Evolutionary conservation across 1,140 invertebrate genomes (phyloP), one percentile per base, ranked within the genome.

Genomic region (Orchestia grillus): DNA sequence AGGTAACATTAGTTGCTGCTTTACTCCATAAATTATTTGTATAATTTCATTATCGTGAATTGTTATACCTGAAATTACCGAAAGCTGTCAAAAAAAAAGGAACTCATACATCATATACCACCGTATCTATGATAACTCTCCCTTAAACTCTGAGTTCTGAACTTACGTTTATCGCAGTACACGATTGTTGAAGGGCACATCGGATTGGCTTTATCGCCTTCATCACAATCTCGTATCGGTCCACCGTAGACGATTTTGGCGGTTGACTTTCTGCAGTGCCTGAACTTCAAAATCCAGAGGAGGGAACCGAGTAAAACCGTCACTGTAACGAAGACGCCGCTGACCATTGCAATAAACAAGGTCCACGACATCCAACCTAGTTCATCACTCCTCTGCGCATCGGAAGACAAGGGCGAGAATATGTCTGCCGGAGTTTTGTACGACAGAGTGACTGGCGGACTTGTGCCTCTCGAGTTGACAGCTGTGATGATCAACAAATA

Each of bases 401-500:
- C 95, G 44, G 96, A 96, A 47, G 92, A 94, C 43, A 96, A 45
- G 43, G 92, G 90, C 6, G 96, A 94, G 57, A 96, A 45, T n/a
- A 96, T 91, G 88, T 96, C 96, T 43, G 95, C 45, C 15, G 45
- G 57, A 44, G 96, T 95, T 36, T 95, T 97, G 95, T 97, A 97
- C 36, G 95, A 96, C 95, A 96, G 95, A 92, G 96, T 97, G 40
- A 96, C 87, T 1, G 96, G 96, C 0, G 95, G 96, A 44, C 96
- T 96, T 11, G 96, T 96, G 1, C 96, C 96, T 42, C 96, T 95
- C 28, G 96, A 94, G 91, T 97, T 97, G 88, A 96, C 96, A 0
- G 96, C 96, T 3, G 96, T 97, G 16, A 97, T 96, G 40, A 96
- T 97, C 15, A 97, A 91, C 28, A 96, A 95, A 94, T 97, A 97